phyloP scores from a whole-genome alignment of 1,140 invertebrate genomes.

The Triops longicaudatus region DNA sequence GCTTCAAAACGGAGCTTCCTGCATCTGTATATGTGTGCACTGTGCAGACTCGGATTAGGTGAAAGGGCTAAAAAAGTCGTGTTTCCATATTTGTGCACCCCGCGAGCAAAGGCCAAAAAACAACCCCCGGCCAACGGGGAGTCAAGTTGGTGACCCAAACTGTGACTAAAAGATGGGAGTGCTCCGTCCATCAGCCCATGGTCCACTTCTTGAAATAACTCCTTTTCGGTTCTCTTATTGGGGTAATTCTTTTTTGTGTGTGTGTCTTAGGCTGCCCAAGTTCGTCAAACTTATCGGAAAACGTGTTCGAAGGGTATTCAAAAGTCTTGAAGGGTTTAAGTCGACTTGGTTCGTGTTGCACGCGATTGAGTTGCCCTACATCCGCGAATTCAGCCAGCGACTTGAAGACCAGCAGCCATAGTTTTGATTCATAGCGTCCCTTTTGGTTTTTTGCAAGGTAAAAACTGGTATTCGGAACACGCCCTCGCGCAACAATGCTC shows the following conservation, averaged over 20 bases:
- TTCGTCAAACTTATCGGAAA: background rate
- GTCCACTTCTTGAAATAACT: background rate
- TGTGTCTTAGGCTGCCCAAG: background rate
- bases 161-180: background rate
- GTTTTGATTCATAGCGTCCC: background rate
- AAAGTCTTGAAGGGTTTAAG: background rate
- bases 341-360: background rate
- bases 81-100: background rate
- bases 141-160: background rate
- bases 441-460: background rate
- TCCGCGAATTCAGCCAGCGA: background rate
- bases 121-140: background rate
- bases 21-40: background rate
- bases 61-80: background rate
- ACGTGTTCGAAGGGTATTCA: background rate
- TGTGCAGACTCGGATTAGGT: background rate
- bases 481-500: background rate
- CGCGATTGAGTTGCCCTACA: background rate
- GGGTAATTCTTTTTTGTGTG: background rate
- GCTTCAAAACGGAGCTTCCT: too few relatives aligned
- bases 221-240: background rate
- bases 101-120: background rate
- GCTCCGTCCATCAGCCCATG: background rate
- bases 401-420: background rate
- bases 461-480: background rate